A percentile compares a stretch with the other conserved stretches of the same genome.
Evolutionary conservation across 2,888 invertebrate genomes (phyloP).

Genomic region (Crocallis elinguaria): DNA sequence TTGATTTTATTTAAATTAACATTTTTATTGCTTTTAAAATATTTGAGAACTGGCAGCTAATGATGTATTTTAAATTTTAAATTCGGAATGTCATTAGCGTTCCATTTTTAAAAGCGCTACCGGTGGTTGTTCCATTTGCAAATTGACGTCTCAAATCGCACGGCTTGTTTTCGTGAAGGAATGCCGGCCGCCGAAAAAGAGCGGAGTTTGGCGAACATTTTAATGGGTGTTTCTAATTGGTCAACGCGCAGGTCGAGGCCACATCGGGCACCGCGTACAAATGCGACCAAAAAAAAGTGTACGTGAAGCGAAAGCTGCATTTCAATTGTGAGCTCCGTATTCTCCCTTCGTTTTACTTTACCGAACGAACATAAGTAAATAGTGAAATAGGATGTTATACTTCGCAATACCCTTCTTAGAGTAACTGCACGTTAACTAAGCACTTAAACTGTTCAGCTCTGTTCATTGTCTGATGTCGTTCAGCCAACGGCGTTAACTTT

Average conservation of each 20-base stretch:
- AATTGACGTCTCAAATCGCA: constrained; percentile 73
- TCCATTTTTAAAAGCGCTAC: constrained; percentile 67
- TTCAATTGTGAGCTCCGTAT: constrained; percentile 23
- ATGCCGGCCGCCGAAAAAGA: constrained; percentile 72
- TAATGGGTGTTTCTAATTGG: constrained; percentile 81
- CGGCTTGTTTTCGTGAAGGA: constrained; percentile 75
- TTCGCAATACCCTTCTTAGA: constrained; percentile 48
- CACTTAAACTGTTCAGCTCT: constrained; percentile 63
- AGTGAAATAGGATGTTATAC: constrained; percentile 29
- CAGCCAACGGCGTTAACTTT: constrained; percentile 66
- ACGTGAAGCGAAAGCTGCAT: constrained; percentile 28
- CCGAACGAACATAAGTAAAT: neutral
- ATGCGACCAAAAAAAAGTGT: constrained; percentile 40
- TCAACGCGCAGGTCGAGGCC: constrained; percentile 66
- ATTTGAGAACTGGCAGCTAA: constrained; percentile 40
- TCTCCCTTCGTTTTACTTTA: neutral
- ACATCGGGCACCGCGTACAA: constrained; percentile 38
- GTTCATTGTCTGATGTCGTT: constrained; percentile 71
- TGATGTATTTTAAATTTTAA: constrained; percentile 52
- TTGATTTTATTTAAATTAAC: constrained; percentile 37
- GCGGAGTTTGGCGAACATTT: constrained; percentile 62
- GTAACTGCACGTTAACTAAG: constrained; percentile 61
- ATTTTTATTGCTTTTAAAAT: constrained; percentile 38
- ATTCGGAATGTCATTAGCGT: constrained; percentile 55
- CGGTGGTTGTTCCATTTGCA: constrained; percentile 65